Conservation (phyloP, 2,888 invertebrate genomes). For the Pardosa pseudoannulata region DNA sequence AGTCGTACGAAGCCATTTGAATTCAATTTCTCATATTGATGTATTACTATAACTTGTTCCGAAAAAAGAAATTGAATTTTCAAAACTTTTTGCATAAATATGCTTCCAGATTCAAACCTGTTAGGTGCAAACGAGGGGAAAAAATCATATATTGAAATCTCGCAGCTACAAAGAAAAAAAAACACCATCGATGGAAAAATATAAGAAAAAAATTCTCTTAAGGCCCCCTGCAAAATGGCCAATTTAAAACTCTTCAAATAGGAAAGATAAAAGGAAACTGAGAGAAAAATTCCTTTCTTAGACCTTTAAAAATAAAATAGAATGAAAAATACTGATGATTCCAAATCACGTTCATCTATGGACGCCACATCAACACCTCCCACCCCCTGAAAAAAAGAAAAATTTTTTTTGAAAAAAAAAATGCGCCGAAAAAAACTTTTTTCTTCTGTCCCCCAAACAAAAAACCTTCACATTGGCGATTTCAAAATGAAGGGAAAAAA, state of each 20-base stretch:
- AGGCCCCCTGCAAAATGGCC: slow-evolving; percentile 25
- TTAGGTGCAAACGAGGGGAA: background rate
- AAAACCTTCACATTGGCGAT: slow-evolving; percentile 55
- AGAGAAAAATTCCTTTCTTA: slow-evolving; percentile 13
- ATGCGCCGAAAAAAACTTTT: background rate
- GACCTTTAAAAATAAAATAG: slow-evolving; percentile 40
- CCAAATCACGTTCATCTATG: slow-evolving; percentile 64
- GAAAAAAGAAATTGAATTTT: background rate
- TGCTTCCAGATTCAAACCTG: background rate
- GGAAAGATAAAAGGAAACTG: slow-evolving; percentile 16
- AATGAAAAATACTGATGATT: slow-evolving; percentile 55
- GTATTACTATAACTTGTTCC: background rate
- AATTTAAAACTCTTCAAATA: slow-evolving; percentile 62
- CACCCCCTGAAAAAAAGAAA: slow-evolving; percentile 22
- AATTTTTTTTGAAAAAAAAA: slow-evolving; percentile 2
- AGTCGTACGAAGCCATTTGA: background rate
- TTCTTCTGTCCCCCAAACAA: slow-evolving; percentile 28
- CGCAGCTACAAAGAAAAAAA: background rate
- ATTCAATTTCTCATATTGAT: background rate
- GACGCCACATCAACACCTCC: slow-evolving; percentile 44
- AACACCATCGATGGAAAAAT: background rate
- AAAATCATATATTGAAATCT: background rate
- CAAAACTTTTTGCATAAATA: background rate
- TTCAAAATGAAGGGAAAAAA: slow-evolving; percentile 56
- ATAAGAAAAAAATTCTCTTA: background rate